Evolutionary conservation across 2,888 invertebrate genomes (phyloP).

Genomic region (Pollenia labialis): DNA sequence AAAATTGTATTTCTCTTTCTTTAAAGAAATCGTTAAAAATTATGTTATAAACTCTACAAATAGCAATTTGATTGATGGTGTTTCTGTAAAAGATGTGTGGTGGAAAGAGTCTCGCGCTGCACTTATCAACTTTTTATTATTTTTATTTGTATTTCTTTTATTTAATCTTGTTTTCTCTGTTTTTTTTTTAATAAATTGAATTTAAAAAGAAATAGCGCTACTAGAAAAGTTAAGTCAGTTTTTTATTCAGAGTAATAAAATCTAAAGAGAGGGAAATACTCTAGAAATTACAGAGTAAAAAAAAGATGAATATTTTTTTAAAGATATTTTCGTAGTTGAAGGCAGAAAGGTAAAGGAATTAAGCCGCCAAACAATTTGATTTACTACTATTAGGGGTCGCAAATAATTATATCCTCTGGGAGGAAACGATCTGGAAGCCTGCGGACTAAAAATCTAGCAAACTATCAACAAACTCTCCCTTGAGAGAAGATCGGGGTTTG

Average conservation of each 20-base stretch:
- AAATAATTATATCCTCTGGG: too few species aligned
- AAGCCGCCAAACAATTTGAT: neutral
- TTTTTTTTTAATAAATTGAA: conserved; percentile 49
- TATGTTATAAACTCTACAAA: conserved; percentile 65
- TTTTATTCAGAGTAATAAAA: conserved; percentile 3
- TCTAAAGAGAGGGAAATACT: neutral
- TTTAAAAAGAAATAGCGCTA: conserved; percentile 49
- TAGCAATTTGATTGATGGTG: conserved; percentile 73
- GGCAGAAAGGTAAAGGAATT: conserved; percentile 1
- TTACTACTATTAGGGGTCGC: too few species aligned
- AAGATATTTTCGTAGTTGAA: conserved; percentile 4
- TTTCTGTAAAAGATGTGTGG: conserved; percentile 48
- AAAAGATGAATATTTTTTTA: neutral
- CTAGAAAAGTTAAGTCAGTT: conserved; percentile 17
- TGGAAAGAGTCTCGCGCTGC: conserved; percentile 48
- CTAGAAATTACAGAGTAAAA: conserved; percentile 7
- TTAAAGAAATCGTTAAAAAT: conserved; percentile 29
- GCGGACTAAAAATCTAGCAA: too few species aligned
- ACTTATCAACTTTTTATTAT: conserved; percentile 60
- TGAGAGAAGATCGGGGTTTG: too few species aligned
- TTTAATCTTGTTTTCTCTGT: conserved; percentile 17
- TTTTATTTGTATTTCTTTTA: conserved; percentile 25
- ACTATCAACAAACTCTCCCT: too few species aligned
- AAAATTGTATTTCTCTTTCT: neutral
- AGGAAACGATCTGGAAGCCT: too few species aligned